These are phyloP conservation scores for Macrophya annulata DNA, from an alignment of 2,888 invertebrate species.

Conservation along the genomic window DNA sequence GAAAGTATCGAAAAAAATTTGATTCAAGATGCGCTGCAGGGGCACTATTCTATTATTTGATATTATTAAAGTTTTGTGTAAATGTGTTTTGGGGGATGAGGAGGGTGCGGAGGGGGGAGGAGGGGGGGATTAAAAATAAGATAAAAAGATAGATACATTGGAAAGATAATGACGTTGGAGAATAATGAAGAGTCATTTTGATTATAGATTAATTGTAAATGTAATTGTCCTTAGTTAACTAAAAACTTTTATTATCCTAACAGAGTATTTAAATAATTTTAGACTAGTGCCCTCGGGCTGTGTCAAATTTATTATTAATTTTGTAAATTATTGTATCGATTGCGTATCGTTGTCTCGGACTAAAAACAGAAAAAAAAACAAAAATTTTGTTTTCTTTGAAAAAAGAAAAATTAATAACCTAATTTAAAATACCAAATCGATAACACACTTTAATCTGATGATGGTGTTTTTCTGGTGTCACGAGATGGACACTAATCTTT, in stretches of 20 bases:
- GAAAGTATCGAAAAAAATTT: background rate
- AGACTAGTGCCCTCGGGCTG: slow-evolving; percentile 37
- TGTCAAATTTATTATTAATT: slow-evolving; percentile 40
- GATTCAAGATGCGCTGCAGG: background rate
- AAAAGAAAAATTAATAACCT: background rate
- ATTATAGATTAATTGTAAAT: slow-evolving; percentile 39
- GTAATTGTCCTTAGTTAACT: slow-evolving; percentile 44
- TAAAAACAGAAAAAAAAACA: no score
- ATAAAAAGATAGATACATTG: background rate
- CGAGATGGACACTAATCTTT: background rate
- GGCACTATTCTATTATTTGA: slow-evolving; percentile 33
- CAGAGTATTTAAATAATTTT: slow-evolving; percentile 33
- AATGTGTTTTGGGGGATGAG: background rate
- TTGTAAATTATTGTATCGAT: slow-evolving; percentile 41
- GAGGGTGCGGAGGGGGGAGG: no score
- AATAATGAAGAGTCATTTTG: slow-evolving; percentile 24
- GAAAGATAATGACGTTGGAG: slow-evolving; percentile 20
- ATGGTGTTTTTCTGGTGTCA: background rate
- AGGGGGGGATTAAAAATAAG: background rate
- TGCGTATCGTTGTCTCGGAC: slow-evolving; percentile 4
- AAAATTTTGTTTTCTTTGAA: background rate
- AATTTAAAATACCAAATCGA: background rate
- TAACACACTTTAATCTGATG: background rate
- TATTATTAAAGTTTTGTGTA: slow-evolving; percentile 5
- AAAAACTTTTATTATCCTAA: slow-evolving; percentile 34